Conservation (phyloP, 2,113 vertebrate species). For the Chamaea fasciata region DNA sequence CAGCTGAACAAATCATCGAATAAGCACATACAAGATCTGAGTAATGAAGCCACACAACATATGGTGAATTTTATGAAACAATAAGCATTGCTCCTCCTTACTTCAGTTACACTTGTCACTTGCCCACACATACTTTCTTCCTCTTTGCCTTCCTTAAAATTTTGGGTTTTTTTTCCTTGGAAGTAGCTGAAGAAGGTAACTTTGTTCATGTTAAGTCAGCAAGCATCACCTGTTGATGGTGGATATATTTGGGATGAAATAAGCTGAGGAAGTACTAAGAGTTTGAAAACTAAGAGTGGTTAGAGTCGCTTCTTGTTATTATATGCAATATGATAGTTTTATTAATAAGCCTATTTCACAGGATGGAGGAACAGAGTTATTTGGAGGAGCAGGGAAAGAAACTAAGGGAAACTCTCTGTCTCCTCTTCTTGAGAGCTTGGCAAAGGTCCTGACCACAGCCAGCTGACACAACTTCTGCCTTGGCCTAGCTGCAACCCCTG, state of each 20-base stretch:
- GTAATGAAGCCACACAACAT: background rate
- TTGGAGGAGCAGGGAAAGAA: background rate
- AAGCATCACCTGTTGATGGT: background rate
- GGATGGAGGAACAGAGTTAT: background rate
- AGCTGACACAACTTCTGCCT: background rate
- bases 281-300: background rate
- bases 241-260: background rate
- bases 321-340: background rate
- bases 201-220: background rate
- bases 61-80: background rate
- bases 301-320: background rate
- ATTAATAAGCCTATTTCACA: background rate
- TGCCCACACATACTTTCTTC: background rate
- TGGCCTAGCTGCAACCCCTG: background rate
- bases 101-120: background rate
- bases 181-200: background rate
- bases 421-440: background rate
- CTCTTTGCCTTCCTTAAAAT: background rate
- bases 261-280: background rate
- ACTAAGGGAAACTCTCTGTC: background rate
- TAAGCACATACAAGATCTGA: background rate
- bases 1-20: constrained; percentile 6
- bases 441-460: background rate
- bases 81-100: background rate
- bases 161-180: background rate